Evolutionary conservation across 37 sponge, comb jelly and placozoan genomes (phyloP).

Genomic region (Halichondria panicea): DNA sequence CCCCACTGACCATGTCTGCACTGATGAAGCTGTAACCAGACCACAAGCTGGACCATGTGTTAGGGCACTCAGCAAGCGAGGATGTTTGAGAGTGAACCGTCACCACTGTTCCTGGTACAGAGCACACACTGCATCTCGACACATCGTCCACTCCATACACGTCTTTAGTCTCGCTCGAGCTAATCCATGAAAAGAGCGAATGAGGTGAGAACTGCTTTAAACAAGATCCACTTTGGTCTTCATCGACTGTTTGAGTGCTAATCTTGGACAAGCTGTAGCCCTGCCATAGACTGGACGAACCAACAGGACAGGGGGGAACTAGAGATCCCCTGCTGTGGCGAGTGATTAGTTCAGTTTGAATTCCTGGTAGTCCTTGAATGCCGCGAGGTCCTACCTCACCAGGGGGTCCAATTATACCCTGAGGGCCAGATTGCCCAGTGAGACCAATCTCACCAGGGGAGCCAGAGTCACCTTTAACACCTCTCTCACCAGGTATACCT

Average conservation of each 20-base stretch:
- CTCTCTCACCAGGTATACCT: slow-evolving; percentile 4
- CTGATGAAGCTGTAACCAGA: slow-evolving; percentile 3
- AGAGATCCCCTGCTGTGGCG: slow-evolving; percentile 3
- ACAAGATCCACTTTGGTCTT: not conserved
- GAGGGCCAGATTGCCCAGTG: not conserved
- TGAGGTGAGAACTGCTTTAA: not conserved
- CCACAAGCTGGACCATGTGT: slow-evolving; percentile 23
- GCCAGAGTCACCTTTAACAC: not conserved
- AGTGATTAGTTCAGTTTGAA: not conserved
- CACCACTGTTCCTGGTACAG: slow-evolving; percentile 1
- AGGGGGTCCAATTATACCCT: too few species aligned
- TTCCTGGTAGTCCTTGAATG: not conserved
- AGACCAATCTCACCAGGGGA: not conserved
- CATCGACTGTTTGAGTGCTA: not conserved
- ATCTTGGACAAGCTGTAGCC: slow-evolving; percentile 14
- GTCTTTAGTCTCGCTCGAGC: not conserved
- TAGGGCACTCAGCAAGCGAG: not conserved
- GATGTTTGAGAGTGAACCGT: slow-evolving; percentile 6
- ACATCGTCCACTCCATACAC: not conserved
- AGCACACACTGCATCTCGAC: slow-evolving; percentile 23
- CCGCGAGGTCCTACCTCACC: slow-evolving; percentile 6
- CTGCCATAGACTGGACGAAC: slow-evolving; percentile 1
- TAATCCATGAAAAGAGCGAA: not conserved
- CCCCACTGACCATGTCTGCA: not conserved
- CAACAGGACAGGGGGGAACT: slow-evolving; percentile 3